Evolutionary conservation across 1,140 invertebrate species (phyloP).

Genomic region (Holotrichia oblita): DNA sequence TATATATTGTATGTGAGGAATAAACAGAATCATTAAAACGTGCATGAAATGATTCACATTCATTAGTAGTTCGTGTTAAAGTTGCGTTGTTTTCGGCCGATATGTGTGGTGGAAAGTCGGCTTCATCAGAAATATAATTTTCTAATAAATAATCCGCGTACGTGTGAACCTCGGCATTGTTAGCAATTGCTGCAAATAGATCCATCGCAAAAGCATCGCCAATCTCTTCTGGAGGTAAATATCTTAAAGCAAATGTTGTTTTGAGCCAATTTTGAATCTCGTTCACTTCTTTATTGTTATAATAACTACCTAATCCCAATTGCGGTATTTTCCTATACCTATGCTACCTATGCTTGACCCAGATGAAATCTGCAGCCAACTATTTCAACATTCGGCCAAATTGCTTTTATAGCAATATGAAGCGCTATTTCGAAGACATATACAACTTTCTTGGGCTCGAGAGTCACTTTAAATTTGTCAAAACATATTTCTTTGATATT

Average conservation of each 20-base stretch:
- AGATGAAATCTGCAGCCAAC: not conserved
- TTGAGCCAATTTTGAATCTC: slow-evolving; percentile 4
- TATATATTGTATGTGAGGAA: too few species aligned
- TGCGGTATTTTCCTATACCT: not conserved
- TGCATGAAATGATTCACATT: too few species aligned
- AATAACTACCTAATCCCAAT: not conserved
- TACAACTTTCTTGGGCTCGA: too few species aligned
- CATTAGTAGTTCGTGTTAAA: too few species aligned
- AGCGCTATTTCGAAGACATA: too few species aligned
- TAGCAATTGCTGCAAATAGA: not conserved
- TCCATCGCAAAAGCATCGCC: slow-evolving; percentile 15
- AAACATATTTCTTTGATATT: too few species aligned
- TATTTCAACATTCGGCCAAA: slow-evolving; percentile 27
- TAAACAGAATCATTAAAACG: too few species aligned
- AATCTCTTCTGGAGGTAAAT: slow-evolving; percentile 3
- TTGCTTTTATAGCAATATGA: not conserved
- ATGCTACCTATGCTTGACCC: not conserved
- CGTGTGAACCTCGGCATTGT: too few species aligned
- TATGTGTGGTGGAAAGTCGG: slow-evolving; percentile 25
- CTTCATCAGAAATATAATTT: slow-evolving; percentile 18
- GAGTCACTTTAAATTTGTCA: too few species aligned
- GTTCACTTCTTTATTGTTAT: not conserved
- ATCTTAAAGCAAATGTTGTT: not conserved
- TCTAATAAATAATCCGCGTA: not conserved
- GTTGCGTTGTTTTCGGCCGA: too few species aligned